Evolutionary conservation across 2,888 invertebrate genomes (phyloP).

Genomic region (Conus canariensis): DNA sequence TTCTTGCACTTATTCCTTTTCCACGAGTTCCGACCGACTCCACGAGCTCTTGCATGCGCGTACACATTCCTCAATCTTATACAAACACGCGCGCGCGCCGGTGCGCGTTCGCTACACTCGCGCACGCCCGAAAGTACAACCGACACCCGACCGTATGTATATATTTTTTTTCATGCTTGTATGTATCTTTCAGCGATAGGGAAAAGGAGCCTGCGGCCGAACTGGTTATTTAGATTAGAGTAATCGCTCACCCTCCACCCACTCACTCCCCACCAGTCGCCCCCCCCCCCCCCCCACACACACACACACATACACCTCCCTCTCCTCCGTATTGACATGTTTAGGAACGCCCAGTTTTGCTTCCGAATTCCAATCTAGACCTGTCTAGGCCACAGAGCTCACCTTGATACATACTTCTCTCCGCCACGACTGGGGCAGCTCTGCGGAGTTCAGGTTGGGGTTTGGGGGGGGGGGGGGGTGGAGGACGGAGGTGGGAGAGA

Average conservation of each 20-base stretch:
- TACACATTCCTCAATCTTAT: too few species aligned
- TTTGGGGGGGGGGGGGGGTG: not conserved
- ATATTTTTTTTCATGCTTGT: not conserved
- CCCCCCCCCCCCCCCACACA: not conserved
- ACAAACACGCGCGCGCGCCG: not conserved
- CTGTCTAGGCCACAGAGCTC: not conserved
- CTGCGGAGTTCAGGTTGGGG: not conserved
- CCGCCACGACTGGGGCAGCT: not conserved
- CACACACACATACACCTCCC: too few species aligned
- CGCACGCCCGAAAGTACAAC: not conserved
- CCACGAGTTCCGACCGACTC: too few species aligned
- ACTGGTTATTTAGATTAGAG: not conserved
- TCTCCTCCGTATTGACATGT: not conserved
- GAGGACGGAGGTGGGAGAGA: not conserved
- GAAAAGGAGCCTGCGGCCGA: not conserved
- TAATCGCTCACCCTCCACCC: not conserved
- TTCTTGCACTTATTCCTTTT: not conserved
- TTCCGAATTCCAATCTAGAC: slow-evolving; percentile 2
- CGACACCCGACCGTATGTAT: not conserved
- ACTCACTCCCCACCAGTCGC: not conserved
- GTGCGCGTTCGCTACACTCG: not conserved
- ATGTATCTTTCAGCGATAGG: not conserved
- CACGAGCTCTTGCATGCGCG: too few species aligned
- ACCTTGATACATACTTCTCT: not conserved
- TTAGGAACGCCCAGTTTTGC: slow-evolving; percentile 6